Conservation (phyloP, 2,113 vertebrate genomes). For the Nyctibius bracteatus region DNA sequence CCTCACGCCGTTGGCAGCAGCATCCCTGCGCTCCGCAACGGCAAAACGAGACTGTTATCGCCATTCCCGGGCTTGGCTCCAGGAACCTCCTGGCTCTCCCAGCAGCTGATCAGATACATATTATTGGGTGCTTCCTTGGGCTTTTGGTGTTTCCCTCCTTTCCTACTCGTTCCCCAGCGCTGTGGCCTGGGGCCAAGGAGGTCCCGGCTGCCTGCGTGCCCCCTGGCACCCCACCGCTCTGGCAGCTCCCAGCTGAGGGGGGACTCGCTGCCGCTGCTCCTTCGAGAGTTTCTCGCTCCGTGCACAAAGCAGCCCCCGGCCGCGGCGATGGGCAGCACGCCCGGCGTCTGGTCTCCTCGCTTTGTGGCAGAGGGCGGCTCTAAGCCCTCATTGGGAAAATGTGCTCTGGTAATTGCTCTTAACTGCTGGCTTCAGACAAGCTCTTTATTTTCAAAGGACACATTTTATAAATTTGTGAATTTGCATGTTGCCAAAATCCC, state of each 20-base stretch:
- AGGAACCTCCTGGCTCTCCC: not conserved
- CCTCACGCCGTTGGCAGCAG: not conserved
- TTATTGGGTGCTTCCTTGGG: not conserved
- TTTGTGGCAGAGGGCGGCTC: not conserved
- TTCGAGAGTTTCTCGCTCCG: not conserved
- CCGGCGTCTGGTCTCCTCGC: not conserved
- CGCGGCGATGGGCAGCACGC: accelerated
- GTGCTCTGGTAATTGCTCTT: conserved; percentile 34
- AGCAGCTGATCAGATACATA: not conserved
- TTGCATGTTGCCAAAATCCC: conserved; percentile 68
- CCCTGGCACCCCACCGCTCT: accelerated
- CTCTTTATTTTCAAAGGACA: conserved; percentile 67
- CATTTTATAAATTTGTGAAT: conserved; percentile 62
- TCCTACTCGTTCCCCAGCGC: not conserved
- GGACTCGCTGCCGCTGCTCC: accelerated
- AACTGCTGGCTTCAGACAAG: conserved; percentile 60
- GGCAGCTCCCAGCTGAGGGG: not conserved
- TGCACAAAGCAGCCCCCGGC: accelerated
- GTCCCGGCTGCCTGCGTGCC: not conserved
- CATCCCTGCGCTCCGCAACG: accelerated
- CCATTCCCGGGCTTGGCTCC: not conserved
- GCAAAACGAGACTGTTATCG: not conserved
- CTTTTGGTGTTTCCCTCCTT: not conserved
- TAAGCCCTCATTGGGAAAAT: not conserved
- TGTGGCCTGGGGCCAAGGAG: not conserved